Evolutionary conservation across 2,888 invertebrate genomes (phyloP).

Genomic region (Cheilosia variabilis): DNA sequence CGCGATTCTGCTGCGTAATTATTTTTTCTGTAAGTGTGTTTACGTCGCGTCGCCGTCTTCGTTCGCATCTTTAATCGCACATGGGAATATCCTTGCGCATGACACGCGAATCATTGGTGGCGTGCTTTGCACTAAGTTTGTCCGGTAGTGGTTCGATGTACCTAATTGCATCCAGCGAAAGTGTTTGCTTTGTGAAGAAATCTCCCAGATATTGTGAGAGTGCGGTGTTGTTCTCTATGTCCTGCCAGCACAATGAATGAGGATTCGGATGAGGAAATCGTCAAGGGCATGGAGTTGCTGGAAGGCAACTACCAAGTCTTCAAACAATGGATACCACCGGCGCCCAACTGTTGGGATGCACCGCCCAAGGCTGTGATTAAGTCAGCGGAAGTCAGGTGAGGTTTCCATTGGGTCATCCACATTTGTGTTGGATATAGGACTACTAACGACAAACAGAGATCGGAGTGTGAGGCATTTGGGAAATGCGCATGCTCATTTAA

Average conservation of each 20-base stretch:
- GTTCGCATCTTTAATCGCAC: conserved; percentile 62
- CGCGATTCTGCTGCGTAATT: conserved; percentile 78
- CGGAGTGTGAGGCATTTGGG: neutral
- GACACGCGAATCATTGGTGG: conserved; percentile 33
- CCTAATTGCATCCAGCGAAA: conserved; percentile 23
- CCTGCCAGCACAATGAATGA: conserved; percentile 77
- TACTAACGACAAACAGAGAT: neutral
- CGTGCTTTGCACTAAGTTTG: conserved; percentile 6
- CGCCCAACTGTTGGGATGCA: conserved; percentile 83
- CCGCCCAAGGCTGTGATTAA: conserved; percentile 83
- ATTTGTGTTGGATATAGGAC: neutral
- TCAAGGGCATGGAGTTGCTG: conserved; percentile 83
- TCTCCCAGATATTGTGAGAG: conserved; percentile 18
- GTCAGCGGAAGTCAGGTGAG: conserved; percentile 83
- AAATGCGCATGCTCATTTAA: neutral
- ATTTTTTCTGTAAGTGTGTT: conserved; percentile 79
- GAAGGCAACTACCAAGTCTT: conserved; percentile 83
- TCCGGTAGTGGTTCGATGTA: conserved; percentile 45
- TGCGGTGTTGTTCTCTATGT: conserved; percentile 27
- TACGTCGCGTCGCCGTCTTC: conserved; percentile 16
- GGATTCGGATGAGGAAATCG: conserved; percentile 83
- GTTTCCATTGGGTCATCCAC: neutral
- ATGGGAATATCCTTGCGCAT: conserved; percentile 66
- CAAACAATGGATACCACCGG: conserved; percentile 83
- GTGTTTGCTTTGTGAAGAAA: conserved; percentile 11